These are phyloP conservation scores for Netelia melanura DNA, from an alignment of 2,888 invertebrate species.

Conservation along the genomic window DNA sequence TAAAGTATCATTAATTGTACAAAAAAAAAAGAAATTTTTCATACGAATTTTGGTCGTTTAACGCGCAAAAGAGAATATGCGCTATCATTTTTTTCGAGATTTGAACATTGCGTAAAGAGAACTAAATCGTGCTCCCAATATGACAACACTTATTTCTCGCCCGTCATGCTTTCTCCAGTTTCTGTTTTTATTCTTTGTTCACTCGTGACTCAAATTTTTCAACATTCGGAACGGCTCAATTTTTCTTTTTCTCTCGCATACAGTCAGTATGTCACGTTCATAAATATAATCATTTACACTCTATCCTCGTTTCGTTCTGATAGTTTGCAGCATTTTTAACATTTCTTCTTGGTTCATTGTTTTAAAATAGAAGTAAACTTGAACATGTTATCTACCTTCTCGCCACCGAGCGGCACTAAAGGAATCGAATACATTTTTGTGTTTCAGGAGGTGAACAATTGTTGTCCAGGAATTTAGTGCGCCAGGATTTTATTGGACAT, in stretches of 20 bases:
- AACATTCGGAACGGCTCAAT: not conserved
- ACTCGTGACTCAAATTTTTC: conserved; percentile 38
- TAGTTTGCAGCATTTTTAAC: not conserved
- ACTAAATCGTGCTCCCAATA: not conserved
- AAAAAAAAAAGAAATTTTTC: too few relatives aligned
- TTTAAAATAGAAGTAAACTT: not conserved
- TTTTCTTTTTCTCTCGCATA: conserved; percentile 19
- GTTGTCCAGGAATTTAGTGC: conserved; percentile 24
- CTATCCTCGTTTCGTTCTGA: not conserved
- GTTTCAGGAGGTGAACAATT: conserved; percentile 64
- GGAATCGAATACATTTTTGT: conserved; percentile 22
- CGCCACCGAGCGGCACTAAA: not conserved
- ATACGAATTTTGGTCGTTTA: too few relatives aligned
- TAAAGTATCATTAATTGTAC: too few relatives aligned
- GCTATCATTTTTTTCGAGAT: not conserved
- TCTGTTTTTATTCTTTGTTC: conserved; percentile 16
- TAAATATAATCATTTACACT: conserved; percentile 15
- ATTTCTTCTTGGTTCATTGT: not conserved
- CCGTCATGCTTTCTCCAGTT: not conserved
- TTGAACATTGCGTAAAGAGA: not conserved
- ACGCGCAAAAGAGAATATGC: too few relatives aligned
- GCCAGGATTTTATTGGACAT: conserved; percentile 8
- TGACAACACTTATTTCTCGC: not conserved
- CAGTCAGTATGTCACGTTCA: conserved; percentile 39
- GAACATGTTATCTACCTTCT: not conserved